Evolutionary conservation across 2,888 invertebrate species (phyloP), one percentile per base, ranked within the genome.

Genomic region (Crepidodera aurea): DNA sequence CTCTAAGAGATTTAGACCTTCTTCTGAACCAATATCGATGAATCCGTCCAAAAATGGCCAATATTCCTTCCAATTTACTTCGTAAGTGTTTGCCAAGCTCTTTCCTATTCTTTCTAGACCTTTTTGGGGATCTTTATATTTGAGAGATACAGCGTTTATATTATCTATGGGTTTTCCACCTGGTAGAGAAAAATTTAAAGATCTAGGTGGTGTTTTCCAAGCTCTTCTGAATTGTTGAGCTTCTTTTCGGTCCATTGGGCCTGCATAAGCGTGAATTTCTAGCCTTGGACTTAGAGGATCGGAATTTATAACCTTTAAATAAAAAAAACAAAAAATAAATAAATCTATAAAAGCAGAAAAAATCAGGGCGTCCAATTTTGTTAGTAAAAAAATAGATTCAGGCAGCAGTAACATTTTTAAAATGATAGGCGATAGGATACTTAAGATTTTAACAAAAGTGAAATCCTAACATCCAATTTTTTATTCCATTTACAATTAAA

Each of bases 31-130:
- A 4, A 98, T 83, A 79, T 98, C 91, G 0, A 91, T 85, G 79
- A 92, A 95, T 1, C 87, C 86, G 70, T 91, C 90, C 10, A 97
- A 82, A 78, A 97, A 97, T 4, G 90, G 89, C 97, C 97, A 98
- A 81, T 93, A 93, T 76, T 98, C 97, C 64, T 88, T 90, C 96
- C 96, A 97, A 7, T 87, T 86, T 0, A 93, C 85, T 55, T 89
- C 85, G 78, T 88, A 86, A 78, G 91, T 85, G 66, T 87, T 86
- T 0, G 94, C 93, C 67, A 91, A 78, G 68, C 85, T 83, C 73
- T 90, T 89, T 65, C 94, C 96, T 39, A 93, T 87, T 70, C 89
- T 82, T 80, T 97, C 96, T n/a, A 96, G 83, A 0, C 96, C 96
- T 77, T 96, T 96, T 60, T 91, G 89, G 25, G 88, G 85, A 77